Base-by-base conservation (phyloP, 2,888 invertebrate species). In the Cerceris rybyensis region DNA sequence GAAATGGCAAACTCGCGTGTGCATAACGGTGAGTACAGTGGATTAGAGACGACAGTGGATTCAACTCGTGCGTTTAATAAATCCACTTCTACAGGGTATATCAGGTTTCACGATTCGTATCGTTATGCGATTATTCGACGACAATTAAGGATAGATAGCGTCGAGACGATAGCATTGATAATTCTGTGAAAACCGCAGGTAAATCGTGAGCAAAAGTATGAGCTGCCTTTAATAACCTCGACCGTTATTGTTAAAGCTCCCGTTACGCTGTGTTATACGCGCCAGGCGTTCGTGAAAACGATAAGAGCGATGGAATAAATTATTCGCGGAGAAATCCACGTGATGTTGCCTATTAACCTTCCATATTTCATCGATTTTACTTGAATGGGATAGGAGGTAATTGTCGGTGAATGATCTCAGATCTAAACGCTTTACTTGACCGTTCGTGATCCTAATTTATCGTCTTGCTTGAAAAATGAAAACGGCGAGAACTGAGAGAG, bases 31-130 rank as follows among this genome's bases (percentile, higher is more conserved):
- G 1, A 28, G 28, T 4, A 28, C 28, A 28, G 28, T 28, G 28
- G 28, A 28, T 28, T 28, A 28, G 4, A 28, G 28, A 4, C 28
- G 28, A 28, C 28, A 28, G 28, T 57, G 65, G 55, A 46, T 49
- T 65, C 70, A 9, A 61, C 55, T 66, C 67, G 58, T 43, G 54
- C 59, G 66, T 57, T 28, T 54, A 42, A 72, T 72, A 72, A 72
- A n/a, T 42, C 5, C 11, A 7, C 16, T 17, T 16, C 16, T 55
- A 1, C 28, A 28, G 2, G 52, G 13, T n/a, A 17, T 28, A 17
- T 7, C 7, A 2, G 17, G 2, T 41, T n/a, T n/a, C 7, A 8
- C 55, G 55, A 57, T 57, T 41, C 42, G 39, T n/a, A 42, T 42
- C 58, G 41, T 41, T 59, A 41, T 13, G n/a, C 13, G 7, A 41